Base-by-base conservation (phyloP, 2,888 invertebrate genomes). In the Nomada flava region DNA sequence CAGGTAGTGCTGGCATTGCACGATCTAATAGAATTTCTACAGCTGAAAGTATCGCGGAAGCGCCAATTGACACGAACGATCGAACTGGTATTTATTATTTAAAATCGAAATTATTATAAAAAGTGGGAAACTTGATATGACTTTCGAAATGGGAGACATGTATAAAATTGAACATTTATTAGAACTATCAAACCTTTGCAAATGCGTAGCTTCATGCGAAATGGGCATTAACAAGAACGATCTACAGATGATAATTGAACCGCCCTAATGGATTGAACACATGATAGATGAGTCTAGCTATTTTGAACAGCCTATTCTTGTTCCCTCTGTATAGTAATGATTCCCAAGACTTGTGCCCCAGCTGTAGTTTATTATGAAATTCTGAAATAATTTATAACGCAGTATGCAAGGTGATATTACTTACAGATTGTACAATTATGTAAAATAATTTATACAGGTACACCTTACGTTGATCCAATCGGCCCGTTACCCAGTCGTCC, bases 401-500 rank as follows among this genome's bases (percentile, higher is more conserved):
- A 50, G 65, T n/a, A 23, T 1, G 60, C 0, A n/a, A 50, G 2
- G 26, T 26, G 7, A 7, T 13, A 26, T 42, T 55, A 15, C 18
- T 59, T 47, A 36, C 4, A 0, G 15, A 23, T 13, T 55, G 36
- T 11, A 13, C 13, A 47, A 47, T 47, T 47, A 11, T 47, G 7
- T 26, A 9, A 74, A 82, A 50, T 67, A 65, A 62, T 68, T 79
- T 59, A 52, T 29, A 10, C 87, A 95, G 95, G 95, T 92, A 93
- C 94, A 18, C 94, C 93, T 84, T 96, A 95, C 89, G 90, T 92
- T 23, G 96, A 96, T 94, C 95, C 95, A 20, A 89, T 96, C 72
- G 95, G 95, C 9, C 95, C 95, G 11, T 90, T 95, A 86, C 95
- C 95, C 63, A 94, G 94, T 44, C 93, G 95, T 84, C 95, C 95